These are phyloP conservation scores for Valencia hispanica DNA, from an alignment of 2,797 vertebrate genomes.

Conservation along the genomic window DNA sequence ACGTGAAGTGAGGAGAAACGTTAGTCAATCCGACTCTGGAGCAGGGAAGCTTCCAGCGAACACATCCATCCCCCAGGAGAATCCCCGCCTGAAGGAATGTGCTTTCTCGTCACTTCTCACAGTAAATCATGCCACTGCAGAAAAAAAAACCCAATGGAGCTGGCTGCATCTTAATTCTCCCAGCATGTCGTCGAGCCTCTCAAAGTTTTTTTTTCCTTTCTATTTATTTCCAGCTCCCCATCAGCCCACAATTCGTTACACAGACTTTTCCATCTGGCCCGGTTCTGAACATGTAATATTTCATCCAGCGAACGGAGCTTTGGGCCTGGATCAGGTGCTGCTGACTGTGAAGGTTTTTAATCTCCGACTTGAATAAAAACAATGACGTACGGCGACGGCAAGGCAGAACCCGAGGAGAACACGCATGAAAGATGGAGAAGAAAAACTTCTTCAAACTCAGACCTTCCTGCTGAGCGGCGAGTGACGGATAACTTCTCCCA, in stretches of 20 bases:
- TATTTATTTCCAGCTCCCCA: slow-evolving; percentile 10
- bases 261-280: slow-evolving; percentile 39
- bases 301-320: slow-evolving; percentile 35
- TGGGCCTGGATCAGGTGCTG: slow-evolving; percentile 55
- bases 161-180: slow-evolving; percentile 45
- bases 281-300: slow-evolving; percentile 42
- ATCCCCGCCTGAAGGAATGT: slow-evolving; percentile 49
- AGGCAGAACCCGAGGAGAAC: slow-evolving; percentile 3
- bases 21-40: slow-evolving; percentile 38
- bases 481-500: slow-evolving; percentile 61
- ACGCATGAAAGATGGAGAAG: slow-evolving; percentile 6
- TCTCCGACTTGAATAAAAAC: slow-evolving; percentile 33
- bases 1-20: slow-evolving; percentile 33
- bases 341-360: slow-evolving; percentile 41
- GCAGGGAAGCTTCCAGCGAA: slow-evolving; percentile 29
- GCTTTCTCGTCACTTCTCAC: slow-evolving; percentile 58
- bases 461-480: slow-evolving; percentile 43
- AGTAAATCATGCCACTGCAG: slow-evolving; percentile 56
- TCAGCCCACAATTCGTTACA: slow-evolving; percentile 54
- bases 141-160: slow-evolving; percentile 36
- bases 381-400: slow-evolving; percentile 43
- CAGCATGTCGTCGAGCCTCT: slow-evolving; percentile 43
- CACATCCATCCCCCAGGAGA: slow-evolving; percentile 40
- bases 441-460: slow-evolving; percentile 37
- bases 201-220: background rate